These are phyloP conservation scores for Xiphophorus hellerii DNA, from an alignment of 2,113 vertebrate species.

Conservation along the genomic window DNA sequence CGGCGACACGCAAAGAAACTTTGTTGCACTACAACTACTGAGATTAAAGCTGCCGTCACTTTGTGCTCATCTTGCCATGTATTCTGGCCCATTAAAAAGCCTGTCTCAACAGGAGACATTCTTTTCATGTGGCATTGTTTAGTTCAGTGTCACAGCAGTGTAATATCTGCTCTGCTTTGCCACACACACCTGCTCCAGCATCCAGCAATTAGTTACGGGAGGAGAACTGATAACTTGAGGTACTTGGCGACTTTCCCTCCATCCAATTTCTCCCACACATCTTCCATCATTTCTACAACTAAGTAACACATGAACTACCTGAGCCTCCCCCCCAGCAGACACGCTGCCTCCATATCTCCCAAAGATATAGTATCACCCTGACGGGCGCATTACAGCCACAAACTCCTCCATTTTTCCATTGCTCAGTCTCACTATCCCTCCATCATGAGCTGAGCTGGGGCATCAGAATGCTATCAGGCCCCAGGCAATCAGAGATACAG, in stretches of 20 bases:
- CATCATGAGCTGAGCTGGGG: slow-evolving; percentile 68
- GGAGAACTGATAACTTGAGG: slow-evolving; percentile 18
- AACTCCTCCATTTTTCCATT: slow-evolving; percentile 62
- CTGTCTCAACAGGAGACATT: neutral
- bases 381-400: slow-evolving; percentile 61
- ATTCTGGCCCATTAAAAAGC: neutral
- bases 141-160: neutral
- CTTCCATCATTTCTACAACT: slow-evolving; percentile 35
- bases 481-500: slow-evolving; percentile 81
- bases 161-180: slow-evolving; percentile 10
- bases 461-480: slow-evolving; percentile 79
- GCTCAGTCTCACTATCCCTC: slow-evolving; percentile 57
- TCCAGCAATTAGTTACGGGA: slow-evolving; percentile 14
- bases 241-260: slow-evolving; percentile 29
- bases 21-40: neutral
- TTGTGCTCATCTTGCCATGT: neutral
- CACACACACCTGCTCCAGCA: neutral
- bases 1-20: neutral
- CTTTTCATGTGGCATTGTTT: neutral
- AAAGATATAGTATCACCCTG: slow-evolving; percentile 49
- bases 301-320: slow-evolving; percentile 23
- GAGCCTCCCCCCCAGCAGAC: neutral
- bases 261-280: slow-evolving; percentile 22
- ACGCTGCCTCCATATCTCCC: slow-evolving; percentile 35
- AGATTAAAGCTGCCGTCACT: neutral